A percentile compares a stretch with the other conserved stretches of the same genome.
Evolutionary conservation across 2,797 vertebrate species (phyloP).

Genomic region (Alectoris magna): DNA sequence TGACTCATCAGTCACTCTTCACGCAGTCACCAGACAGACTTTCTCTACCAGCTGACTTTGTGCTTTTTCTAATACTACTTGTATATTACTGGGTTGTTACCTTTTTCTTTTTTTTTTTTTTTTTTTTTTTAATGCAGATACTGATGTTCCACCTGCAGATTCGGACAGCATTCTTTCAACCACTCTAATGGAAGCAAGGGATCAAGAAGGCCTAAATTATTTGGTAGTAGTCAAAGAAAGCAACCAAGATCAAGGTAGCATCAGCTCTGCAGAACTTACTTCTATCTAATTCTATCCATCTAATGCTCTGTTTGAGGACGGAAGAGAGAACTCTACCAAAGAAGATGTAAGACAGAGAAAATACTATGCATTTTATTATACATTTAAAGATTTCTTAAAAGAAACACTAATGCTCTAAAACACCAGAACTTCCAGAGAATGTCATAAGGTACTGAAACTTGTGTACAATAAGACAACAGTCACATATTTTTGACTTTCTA

Average conservation of each 20-base stretch:
- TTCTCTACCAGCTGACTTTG: neutral
- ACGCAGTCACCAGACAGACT: neutral
- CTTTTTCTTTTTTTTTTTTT: neutral
- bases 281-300: neutral
- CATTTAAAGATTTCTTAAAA: neutral
- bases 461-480: neutral
- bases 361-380: slow-evolving; percentile 4
- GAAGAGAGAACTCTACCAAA: slow-evolving; percentile 43
- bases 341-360: slow-evolving; percentile 50
- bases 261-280: slow-evolving; percentile 30
- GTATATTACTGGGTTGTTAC: neutral
- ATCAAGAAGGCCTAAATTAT: slow-evolving; percentile 81
- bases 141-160: slow-evolving; percentile 38
- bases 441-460: neutral
- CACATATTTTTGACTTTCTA: neutral
- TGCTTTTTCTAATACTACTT: neutral
- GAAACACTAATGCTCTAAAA: fast-evolving
- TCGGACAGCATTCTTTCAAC: slow-evolving; percentile 54
- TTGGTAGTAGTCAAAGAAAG: slow-evolving; percentile 74
- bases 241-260: slow-evolving; percentile 13
- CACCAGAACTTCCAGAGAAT: neutral
- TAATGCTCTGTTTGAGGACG: neutral
- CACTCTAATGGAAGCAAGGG: slow-evolving; percentile 70
- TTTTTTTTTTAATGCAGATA: slow-evolving; percentile 38
- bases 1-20: neutral